Evolutionary conservation across 2,888 invertebrate species (phyloP).

Genomic region (Apodemia hepburni): DNA sequence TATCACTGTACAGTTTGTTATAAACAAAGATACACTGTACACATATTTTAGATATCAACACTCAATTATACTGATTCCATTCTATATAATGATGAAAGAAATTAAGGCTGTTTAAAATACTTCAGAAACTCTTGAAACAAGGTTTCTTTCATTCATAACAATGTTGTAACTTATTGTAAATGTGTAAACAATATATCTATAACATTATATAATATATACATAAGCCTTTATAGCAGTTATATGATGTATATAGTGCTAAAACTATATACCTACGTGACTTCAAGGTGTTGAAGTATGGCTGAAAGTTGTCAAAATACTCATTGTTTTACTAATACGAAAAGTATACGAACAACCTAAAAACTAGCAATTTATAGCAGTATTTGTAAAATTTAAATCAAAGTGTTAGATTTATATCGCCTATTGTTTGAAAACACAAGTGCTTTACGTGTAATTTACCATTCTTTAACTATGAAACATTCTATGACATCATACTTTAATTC

Average conservation of each 20-base stretch:
- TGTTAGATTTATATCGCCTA: background rate
- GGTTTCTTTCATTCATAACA: background rate
- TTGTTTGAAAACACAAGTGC: background rate
- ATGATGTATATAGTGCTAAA: constrained; percentile 19
- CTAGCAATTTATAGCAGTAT: background rate
- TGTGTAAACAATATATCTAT: background rate
- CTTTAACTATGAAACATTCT: constrained; percentile 10
- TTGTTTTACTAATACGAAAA: background rate
- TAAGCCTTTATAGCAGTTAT: constrained; percentile 21
- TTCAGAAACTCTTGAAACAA: too few relatives aligned
- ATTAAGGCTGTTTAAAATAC: background rate
- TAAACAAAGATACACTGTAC: too few relatives aligned
- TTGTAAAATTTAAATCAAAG: background rate
- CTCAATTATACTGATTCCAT: too few relatives aligned
- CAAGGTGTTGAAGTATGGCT: constrained; percentile 37
- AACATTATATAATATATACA: constrained; percentile 12
- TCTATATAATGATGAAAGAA: background rate
- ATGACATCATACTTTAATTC: constrained; percentile 3
- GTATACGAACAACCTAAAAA: background rate
- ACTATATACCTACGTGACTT: constrained; percentile 49
- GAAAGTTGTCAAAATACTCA: constrained; percentile 27
- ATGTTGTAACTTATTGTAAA: background rate
- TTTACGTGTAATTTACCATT: background rate
- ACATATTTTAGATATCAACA: too few relatives aligned
- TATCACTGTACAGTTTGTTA: too few relatives aligned